These are phyloP conservation scores for Cyprinella venusta DNA, from an alignment of 2,797 vertebrate species.

Conservation along the genomic window DNA sequence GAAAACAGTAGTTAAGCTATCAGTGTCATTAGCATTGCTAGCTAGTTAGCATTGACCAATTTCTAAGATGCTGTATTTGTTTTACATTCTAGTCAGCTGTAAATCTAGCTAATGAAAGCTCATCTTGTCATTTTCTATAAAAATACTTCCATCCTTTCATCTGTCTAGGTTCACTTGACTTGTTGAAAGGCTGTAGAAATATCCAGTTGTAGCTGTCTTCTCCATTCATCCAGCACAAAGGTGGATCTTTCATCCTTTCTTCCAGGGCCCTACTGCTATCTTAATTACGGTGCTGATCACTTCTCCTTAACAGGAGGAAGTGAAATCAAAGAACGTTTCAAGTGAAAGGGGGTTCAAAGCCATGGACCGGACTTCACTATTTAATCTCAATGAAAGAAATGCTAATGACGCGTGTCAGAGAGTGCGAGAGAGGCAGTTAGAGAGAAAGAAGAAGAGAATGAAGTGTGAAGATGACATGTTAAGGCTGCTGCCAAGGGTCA, in stretches of 20 bases:
- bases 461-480: slow-evolving; percentile 40
- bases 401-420: slow-evolving; percentile 78
- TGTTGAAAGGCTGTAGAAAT: slow-evolving; percentile 39
- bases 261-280: slow-evolving; percentile 66
- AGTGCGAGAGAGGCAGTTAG: slow-evolving; percentile 64
- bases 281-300: slow-evolving; percentile 78
- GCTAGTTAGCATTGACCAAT: neutral
- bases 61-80: neutral
- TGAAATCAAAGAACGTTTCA: slow-evolving; percentile 83
- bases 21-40: neutral
- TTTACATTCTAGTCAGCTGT: slow-evolving; percentile 5
- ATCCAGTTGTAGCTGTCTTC: slow-evolving; percentile 38
- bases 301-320: slow-evolving; percentile 75
- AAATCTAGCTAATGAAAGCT: slow-evolving; percentile 23
- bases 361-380: slow-evolving; percentile 73
- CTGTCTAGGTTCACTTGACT: slow-evolving; percentile 29
- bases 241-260: slow-evolving; percentile 58
- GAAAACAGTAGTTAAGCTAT: neutral
- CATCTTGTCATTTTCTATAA: slow-evolving; percentile 14
- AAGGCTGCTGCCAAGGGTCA: slow-evolving; percentile 51
- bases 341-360: slow-evolving; percentile 79
- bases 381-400: slow-evolving; percentile 82
- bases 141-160: slow-evolving; percentile 32
- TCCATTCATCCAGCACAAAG: slow-evolving; percentile 52
- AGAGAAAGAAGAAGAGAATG: slow-evolving; percentile 39